phyloP scores from a whole-genome alignment of 1,140 invertebrate genomes.

The Ips typographus region DNA sequence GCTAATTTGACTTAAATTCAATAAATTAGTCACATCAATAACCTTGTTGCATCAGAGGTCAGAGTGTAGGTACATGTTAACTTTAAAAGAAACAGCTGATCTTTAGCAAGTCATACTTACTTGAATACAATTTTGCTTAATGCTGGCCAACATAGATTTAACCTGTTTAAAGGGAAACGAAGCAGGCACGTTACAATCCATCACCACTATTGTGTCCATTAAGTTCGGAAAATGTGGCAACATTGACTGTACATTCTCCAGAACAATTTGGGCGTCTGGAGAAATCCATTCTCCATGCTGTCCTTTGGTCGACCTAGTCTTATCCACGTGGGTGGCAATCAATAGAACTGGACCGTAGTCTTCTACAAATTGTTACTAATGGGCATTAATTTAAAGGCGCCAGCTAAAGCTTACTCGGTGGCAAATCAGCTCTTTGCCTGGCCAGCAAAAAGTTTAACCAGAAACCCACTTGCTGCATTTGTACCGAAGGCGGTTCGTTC shows the following conservation, averaged over 20 bases:
- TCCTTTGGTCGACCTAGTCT: constrained; percentile 56
- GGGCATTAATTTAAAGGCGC: neutral
- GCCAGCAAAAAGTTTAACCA: constrained; percentile 81
- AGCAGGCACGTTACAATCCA: constrained; percentile 63
- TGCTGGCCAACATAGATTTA: constrained; percentile 41
- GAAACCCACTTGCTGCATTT: constrained; percentile 74
- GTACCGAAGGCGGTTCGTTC: constrained; percentile 69
- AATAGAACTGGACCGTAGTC: constrained; percentile 63
- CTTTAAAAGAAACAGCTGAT: neutral
- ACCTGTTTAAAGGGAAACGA: constrained; percentile 53
- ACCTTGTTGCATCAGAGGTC: no score
- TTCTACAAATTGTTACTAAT: constrained; percentile 50
- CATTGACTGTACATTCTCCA: constrained; percentile 54
- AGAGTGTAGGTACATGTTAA: neutral
- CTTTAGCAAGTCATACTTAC: constrained; percentile 32
- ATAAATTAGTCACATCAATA: neutral
- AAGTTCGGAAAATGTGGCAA: constrained; percentile 49
- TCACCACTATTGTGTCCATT: constrained; percentile 55
- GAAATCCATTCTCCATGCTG: constrained; percentile 60
- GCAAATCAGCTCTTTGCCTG: constrained; percentile 62
- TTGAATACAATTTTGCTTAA: constrained; percentile 48
- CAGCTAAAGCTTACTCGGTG: constrained; percentile 60
- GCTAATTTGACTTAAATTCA: neutral
- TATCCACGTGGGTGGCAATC: constrained; percentile 69
- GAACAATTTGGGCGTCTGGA: constrained; percentile 59